phyloP scores from a whole-genome alignment of 1,140 invertebrate species.

The Heliothis subflexa region DNA sequence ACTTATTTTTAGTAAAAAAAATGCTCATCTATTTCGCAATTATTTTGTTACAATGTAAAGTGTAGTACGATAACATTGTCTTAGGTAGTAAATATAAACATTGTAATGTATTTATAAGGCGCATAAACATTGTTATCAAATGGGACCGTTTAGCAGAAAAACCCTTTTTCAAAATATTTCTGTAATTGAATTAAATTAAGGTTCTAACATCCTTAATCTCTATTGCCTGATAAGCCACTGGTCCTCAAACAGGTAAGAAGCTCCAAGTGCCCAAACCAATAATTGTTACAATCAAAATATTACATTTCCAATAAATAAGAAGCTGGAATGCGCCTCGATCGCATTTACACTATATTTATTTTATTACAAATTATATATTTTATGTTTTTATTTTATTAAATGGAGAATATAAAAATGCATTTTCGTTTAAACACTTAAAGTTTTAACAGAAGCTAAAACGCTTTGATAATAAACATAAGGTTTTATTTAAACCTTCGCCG shows the following conservation, averaged over 20 bases:
- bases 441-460: conserved; percentile 47
- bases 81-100: no score
- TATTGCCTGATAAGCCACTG: conserved; percentile 8
- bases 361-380: conserved; percentile 51
- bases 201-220: conserved; percentile 7
- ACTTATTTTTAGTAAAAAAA: neutral
- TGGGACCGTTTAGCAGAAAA: neutral
- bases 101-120: neutral
- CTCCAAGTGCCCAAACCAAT: conserved; percentile 13
- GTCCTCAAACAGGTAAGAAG: neutral
- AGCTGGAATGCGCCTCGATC: conserved; percentile 15
- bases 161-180: neutral
- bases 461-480: conserved; percentile 54
- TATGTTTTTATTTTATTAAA: conserved; percentile 54
- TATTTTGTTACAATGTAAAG: no score
- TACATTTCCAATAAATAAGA: conserved; percentile 21
- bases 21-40: no score
- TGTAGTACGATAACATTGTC: no score
- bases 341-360: conserved; percentile 40
- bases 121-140: neutral
- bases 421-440: conserved; percentile 40
- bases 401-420: conserved; percentile 43
- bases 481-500: conserved; percentile 55
- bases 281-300: conserved; percentile 40
- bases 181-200: conserved; percentile 8